phyloP scores from a whole-genome alignment of 2,113 vertebrate species.

The Archocentrus centrarchus region DNA sequence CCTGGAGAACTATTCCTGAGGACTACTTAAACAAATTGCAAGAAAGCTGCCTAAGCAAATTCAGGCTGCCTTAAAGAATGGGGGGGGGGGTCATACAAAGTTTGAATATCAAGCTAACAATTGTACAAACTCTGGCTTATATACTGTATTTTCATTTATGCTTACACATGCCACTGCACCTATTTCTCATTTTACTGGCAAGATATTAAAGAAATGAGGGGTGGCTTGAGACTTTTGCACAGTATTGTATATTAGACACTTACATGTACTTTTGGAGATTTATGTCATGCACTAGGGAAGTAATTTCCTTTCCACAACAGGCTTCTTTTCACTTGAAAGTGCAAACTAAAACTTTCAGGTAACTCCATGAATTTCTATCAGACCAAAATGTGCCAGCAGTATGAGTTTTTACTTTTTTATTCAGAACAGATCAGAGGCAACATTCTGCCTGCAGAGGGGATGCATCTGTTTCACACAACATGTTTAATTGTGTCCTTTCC shows the following conservation, averaged over 20 bases:
- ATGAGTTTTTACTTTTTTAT: background rate
- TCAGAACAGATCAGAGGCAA: background rate
- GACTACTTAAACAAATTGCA: too few species aligned
- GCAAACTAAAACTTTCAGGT: background rate
- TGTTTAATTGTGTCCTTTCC: background rate
- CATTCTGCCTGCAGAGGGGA: background rate
- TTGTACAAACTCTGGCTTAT: background rate
- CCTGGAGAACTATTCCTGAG: too few species aligned
- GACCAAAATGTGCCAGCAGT: background rate
- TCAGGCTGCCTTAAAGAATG: too few species aligned
- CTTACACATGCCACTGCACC: background rate
- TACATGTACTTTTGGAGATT: slow-evolving; percentile 20
- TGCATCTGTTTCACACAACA: background rate
- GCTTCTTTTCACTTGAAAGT: background rate
- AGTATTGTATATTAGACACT: slow-evolving; percentile 15
- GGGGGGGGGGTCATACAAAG: too few species aligned
- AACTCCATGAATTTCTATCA: background rate
- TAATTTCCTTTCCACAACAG: background rate
- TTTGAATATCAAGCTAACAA: too few species aligned
- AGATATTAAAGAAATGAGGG: background rate
- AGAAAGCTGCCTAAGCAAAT: too few species aligned
- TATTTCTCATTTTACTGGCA: background rate
- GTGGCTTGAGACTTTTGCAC: background rate
- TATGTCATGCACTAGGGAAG: slow-evolving; percentile 7
- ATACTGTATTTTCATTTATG: background rate